A percentile compares a stretch with the other conserved stretches of the same genome.
phyloP scores from a whole-genome alignment of 1,140 invertebrate genomes.

The Sitodiplosis mosellana region DNA sequence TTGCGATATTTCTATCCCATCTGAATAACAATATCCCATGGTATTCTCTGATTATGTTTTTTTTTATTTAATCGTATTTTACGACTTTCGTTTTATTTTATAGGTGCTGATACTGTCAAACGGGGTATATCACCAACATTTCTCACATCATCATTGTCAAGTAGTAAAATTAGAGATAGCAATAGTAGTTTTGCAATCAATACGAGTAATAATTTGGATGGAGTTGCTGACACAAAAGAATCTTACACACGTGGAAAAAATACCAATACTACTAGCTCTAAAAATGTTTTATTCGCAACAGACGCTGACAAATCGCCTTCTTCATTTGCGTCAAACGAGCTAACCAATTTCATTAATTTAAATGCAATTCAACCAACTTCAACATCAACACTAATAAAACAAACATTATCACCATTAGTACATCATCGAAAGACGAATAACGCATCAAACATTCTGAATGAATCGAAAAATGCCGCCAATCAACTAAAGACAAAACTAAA shows the following conservation, averaged over 20 bases:
- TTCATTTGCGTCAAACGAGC: background rate
- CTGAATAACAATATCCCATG: too few relatives aligned
- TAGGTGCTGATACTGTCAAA: conserved; percentile 25
- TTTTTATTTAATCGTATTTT: background rate
- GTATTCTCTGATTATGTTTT: background rate
- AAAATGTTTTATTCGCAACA: background rate
- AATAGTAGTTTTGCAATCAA: conserved; percentile 18
- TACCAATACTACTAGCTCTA: background rate
- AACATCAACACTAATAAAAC: background rate
- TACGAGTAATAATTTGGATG: conserved; percentile 1
- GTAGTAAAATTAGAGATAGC: conserved; percentile 20
- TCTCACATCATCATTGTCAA: conserved; percentile 13
- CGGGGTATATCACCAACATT: conserved; percentile 21
- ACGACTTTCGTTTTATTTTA: background rate
- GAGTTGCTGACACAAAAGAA: background rate
- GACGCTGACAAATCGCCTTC: background rate
- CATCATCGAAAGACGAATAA: too few relatives aligned
- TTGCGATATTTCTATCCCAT: too few relatives aligned
- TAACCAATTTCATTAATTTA: background rate
- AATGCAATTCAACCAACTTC: background rate
- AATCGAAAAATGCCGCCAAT: background rate
- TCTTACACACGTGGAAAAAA: background rate
- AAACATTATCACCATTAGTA: background rate
- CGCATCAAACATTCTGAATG: background rate
- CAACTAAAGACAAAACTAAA: background rate